Percentiles rank a stretch among this genome's conserved stretches.
Evolutionary conservation across 2,113 vertebrate species (phyloP).

Genomic region (Nannobrachium achirus): DNA sequence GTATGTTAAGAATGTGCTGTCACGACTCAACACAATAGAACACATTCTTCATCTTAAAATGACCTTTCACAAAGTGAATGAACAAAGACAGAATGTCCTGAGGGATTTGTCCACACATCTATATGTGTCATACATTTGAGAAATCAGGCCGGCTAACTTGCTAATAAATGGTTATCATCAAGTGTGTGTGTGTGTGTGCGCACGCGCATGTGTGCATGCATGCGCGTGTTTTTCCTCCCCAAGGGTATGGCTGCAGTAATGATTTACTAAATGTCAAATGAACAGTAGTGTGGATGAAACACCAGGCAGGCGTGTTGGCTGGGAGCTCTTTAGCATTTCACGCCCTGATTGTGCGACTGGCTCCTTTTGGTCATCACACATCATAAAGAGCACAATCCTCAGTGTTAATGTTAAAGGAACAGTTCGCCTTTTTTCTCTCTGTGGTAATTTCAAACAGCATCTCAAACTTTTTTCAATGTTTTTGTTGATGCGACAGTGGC

Average conservation of each 20-base stretch:
- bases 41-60: background rate
- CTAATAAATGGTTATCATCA: conserved; percentile 62
- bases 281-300: conserved; percentile 74
- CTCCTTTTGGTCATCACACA: conserved; percentile 60
- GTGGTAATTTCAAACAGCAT: conserved; percentile 33
- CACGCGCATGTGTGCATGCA: background rate
- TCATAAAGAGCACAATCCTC: conserved; percentile 37
- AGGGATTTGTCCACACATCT: conserved; percentile 51
- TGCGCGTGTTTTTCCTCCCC: conserved; percentile 34
- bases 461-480: conserved; percentile 1
- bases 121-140: conserved; percentile 57
- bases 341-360: conserved; percentile 77
- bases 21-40: no score
- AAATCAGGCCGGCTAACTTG: conserved; percentile 72
- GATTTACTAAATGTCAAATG: conserved; percentile 82
- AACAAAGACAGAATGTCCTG: conserved; percentile 23
- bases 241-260: conserved; percentile 67
- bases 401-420: conserved; percentile 42
- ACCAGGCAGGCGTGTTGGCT: conserved; percentile 71
- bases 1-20: no score
- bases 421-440: background rate
- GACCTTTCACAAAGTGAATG: background rate
- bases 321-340: conserved; percentile 80
- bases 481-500: no score
- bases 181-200: conserved; percentile 34